These are phyloP conservation scores for Petrocephalus microphthalmus DNA, from an alignment of 2,113 vertebrate species.

Conservation along the genomic window DNA sequence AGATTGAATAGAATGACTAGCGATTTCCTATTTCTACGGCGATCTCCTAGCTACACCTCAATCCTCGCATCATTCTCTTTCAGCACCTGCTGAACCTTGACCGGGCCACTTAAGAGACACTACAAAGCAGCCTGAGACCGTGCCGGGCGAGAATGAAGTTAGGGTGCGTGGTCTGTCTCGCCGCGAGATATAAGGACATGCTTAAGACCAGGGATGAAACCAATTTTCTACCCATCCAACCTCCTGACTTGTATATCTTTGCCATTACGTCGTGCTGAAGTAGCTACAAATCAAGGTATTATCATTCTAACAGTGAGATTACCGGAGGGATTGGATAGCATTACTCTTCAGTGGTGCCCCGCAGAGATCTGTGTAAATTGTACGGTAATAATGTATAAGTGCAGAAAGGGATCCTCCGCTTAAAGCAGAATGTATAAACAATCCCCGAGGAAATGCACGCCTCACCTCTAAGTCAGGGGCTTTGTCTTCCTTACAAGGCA, in stretches of 20 bases:
- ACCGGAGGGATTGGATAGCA: slow-evolving; percentile 17
- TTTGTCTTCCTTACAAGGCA: neutral
- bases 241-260: slow-evolving; percentile 37
- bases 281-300: slow-evolving; percentile 40
- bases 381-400: slow-evolving; percentile 20
- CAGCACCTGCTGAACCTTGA: slow-evolving; percentile 29
- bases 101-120: slow-evolving; percentile 15
- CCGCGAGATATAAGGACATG: slow-evolving; percentile 36
- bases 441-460: slow-evolving; percentile 10
- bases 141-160: slow-evolving; percentile 31
- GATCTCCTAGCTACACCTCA: neutral
- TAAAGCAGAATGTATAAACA: neutral
- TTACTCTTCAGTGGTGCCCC: slow-evolving; percentile 21
- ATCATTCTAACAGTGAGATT: slow-evolving; percentile 28
- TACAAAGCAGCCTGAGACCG: slow-evolving; percentile 32
- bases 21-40: neutral
- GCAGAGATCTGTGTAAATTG: slow-evolving; percentile 19
- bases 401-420: neutral
- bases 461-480: slow-evolving; percentile 4
- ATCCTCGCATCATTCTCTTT: slow-evolving; percentile 21
- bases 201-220: slow-evolving; percentile 37
- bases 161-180: slow-evolving; percentile 30
- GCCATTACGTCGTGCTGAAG: slow-evolving; percentile 40
- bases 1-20: neutral
- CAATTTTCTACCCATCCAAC: slow-evolving; percentile 42